These are phyloP conservation scores for Emydocephalus ijimae DNA, from an alignment of 2,113 vertebrate species.

Conservation along the genomic window DNA sequence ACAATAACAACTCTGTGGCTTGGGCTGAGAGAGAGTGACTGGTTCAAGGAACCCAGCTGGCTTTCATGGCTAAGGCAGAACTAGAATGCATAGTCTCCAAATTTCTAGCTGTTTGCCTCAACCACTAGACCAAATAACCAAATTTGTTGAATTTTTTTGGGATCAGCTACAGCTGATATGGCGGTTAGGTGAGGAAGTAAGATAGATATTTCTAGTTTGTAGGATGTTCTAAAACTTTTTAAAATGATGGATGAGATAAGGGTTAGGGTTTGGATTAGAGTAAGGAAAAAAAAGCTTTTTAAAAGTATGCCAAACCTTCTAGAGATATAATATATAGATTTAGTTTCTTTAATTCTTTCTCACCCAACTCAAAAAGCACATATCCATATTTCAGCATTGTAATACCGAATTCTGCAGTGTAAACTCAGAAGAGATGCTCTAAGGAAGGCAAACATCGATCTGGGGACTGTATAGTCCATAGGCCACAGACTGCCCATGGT, in stretches of 20 bases:
- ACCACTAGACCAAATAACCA: neutral
- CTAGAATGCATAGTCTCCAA: neutral
- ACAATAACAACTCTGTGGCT: neutral
- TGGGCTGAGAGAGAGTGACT: too few relatives aligned
- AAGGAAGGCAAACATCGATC: neutral
- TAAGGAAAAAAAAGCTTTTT: too few relatives aligned
- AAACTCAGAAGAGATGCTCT: neutral
- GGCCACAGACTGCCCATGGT: neutral
- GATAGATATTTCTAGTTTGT: neutral
- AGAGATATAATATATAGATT: neutral
- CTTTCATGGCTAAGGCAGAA: neutral
- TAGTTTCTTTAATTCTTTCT: neutral
- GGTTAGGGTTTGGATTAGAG: too few relatives aligned
- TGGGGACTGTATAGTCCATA: neutral
- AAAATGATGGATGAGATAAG: too few relatives aligned
- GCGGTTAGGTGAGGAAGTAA: neutral
- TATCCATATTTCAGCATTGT: neutral
- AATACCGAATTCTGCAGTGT: neutral
- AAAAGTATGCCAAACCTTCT: neutral
- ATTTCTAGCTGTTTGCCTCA: neutral
- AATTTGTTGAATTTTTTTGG: neutral
- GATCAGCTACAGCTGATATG: neutral
- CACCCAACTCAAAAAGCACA: neutral
- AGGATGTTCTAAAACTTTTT: neutral
- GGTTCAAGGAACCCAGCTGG: too few relatives aligned